Evolutionary conservation across 2,113 vertebrate genomes (phyloP), one percentile per base, ranked within the genome.

Genomic region (Carassius carassius): DNA sequence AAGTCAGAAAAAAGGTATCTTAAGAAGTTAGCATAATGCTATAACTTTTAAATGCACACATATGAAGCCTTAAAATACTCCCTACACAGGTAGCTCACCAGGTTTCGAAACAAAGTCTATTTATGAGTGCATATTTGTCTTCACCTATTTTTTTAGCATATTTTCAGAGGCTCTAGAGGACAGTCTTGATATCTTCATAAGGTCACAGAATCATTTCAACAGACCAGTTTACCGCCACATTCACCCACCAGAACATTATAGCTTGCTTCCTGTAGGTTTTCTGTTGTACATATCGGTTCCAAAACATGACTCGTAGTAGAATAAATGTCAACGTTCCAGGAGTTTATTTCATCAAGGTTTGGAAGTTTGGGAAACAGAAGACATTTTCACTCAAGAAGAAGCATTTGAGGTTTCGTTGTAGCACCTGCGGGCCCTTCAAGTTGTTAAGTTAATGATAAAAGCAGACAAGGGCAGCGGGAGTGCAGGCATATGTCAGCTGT

Each of bases 381-480:
- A 78, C 10, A 13, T 13, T 58, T 78, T 78, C 9, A n/a, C 29
- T 58, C 25, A 78, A 35, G 51, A 60, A 60, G 32, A 78, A 37
- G 25, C 58, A 79, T 79, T 79, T 17, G 56, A 4, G 60, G 77
- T 79, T 63, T 41, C 0, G 4, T 79, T 25, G 41, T 25, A 25
- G 58, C 77, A 62, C 58, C 77, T 79, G 58, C 2, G 4, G 14
- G 58, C n/a, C 60, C 58, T 80, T 47, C 8, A 11, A 65, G 58
- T 29, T n/a, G 23, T 23, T 23, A 65, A 44, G 78, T 47, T 25
- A 80, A 80, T 80, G 78, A 47, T 63, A 80, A 80, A 80, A 63
- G 58, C 78, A 80, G 78, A 47, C 37, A 44, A 44, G 78, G 16
- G 21, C 37, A 63, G 78, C 9, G 1, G 78, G 78, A 80, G 58